Evolutionary conservation across 2,113 vertebrate species (phyloP).

Genomic region (Rhinolophus ferrumequinum): DNA sequence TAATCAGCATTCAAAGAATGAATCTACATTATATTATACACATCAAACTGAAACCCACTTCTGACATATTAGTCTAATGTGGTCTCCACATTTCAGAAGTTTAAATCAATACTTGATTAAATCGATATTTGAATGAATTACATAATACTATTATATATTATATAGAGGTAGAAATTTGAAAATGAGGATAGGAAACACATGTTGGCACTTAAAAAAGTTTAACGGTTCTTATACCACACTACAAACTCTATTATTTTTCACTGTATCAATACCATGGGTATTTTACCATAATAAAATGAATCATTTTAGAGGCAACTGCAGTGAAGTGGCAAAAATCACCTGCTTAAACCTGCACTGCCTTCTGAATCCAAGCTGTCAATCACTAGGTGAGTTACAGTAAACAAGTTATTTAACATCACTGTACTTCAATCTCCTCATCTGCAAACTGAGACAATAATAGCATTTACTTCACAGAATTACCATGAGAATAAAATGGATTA

Average conservation of each 20-base stretch:
- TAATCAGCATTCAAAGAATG: not conserved
- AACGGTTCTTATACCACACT: not conserved
- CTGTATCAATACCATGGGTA: not conserved
- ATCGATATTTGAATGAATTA: not conserved
- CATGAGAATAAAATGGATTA: not conserved
- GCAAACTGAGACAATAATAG: not conserved
- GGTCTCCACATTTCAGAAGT: not conserved
- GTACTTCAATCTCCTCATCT: not conserved
- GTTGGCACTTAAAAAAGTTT: not conserved
- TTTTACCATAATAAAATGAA: not conserved
- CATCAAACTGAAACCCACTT: not conserved
- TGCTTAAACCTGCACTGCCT: constrained; percentile 7
- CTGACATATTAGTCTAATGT: not conserved
- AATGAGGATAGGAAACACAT: not conserved
- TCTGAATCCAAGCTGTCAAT: not conserved
- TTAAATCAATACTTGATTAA: not conserved
- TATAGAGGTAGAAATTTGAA: not conserved
- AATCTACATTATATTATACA: not conserved
- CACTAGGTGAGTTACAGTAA: not conserved
- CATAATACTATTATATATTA: not conserved
- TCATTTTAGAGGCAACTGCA: not conserved
- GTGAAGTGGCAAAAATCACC: not conserved
- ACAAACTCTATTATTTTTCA: constrained; percentile 9
- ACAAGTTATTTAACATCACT: not conserved
- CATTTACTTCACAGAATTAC: not conserved